These are phyloP conservation scores for Dermochelys coriacea DNA, from an alignment of 2,797 vertebrate genomes.

Conservation along the genomic window DNA sequence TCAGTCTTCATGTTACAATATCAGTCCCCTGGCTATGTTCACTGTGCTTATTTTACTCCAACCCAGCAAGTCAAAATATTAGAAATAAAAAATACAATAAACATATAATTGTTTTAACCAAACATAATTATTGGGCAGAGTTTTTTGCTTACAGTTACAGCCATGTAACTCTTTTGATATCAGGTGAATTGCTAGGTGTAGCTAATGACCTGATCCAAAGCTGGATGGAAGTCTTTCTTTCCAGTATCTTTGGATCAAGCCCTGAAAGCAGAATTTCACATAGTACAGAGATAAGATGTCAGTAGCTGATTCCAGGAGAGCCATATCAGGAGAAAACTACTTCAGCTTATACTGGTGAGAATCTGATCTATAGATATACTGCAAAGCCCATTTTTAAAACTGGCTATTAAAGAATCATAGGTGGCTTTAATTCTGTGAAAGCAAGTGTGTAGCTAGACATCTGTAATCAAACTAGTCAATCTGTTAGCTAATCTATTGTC, in stretches of 20 bases:
- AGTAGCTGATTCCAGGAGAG: constrained; percentile 13
- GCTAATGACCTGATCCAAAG: not conserved
- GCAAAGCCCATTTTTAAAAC: not conserved
- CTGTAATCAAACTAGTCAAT: not conserved
- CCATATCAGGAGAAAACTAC: fast-evolving
- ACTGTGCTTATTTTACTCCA: not conserved
- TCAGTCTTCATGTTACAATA: not conserved
- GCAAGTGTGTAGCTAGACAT: not conserved
- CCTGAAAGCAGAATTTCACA: fast-evolving
- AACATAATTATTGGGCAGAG: not conserved
- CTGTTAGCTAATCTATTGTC: not conserved
- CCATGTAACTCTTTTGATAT: not conserved
- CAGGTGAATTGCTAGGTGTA: not conserved
- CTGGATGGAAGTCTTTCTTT: not conserved
- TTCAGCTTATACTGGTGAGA: not conserved
- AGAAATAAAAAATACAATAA: not conserved
- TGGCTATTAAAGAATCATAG: not conserved
- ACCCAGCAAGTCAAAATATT: not conserved
- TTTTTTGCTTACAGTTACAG: constrained; percentile 21
- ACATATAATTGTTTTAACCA: not conserved
- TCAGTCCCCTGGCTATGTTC: constrained; percentile 13
- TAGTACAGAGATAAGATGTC: not conserved
- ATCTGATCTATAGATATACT: not conserved
- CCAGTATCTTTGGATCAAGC: constrained; percentile 11
- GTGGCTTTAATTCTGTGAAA: not conserved